Percentiles rank a stretch among this genome's conserved stretches.
phyloP scores from a whole-genome alignment of 2,888 invertebrate genomes.

The Catocala fraxini region DNA sequence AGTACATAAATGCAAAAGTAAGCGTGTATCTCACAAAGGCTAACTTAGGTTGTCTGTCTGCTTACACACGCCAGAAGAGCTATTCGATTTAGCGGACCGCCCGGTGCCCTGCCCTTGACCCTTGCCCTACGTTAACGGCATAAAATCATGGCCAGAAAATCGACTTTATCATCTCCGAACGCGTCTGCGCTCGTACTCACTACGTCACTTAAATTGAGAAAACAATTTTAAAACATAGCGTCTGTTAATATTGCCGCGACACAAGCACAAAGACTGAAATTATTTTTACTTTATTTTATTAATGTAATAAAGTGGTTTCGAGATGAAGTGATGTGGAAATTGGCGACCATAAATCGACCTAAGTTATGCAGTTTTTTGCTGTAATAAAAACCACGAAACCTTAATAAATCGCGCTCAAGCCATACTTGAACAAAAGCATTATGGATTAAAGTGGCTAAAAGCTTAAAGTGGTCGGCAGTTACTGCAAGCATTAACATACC shows the following conservation, averaged over 20 bases:
- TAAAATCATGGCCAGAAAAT: conserved; percentile 51
- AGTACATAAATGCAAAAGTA: conserved; percentile 6
- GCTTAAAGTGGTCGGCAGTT: conserved; percentile 41
- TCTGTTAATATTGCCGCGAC: neutral
- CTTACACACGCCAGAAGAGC: conserved; percentile 28
- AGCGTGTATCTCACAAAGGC: conserved; percentile 36
- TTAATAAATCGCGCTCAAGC: conserved; percentile 52
- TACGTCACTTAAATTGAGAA: conserved; percentile 18
- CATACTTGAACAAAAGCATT: conserved; percentile 46
- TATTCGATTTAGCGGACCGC: conserved; percentile 33
- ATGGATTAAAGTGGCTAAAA: conserved; percentile 33
- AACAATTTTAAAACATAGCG: conserved; percentile 9
- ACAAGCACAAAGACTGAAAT: conserved; percentile 15
- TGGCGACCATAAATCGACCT: conserved; percentile 44
- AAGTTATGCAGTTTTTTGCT: conserved; percentile 42
- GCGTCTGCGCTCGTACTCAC: conserved; percentile 21
- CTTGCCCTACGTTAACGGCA: conserved; percentile 57
- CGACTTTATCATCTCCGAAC: conserved; percentile 38
- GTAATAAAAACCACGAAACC: conserved; percentile 63
- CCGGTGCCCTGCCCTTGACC: conserved; percentile 63
- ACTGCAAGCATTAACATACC: conserved; percentile 38
- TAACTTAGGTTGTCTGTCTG: conserved; percentile 31
- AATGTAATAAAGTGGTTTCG: conserved; percentile 24
- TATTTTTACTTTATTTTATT: conserved; percentile 18
- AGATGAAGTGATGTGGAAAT: conserved; percentile 45